These are phyloP conservation scores for Nasalis larvatus DNA, from an alignment of 2,113 vertebrate species.

Conservation along the genomic window DNA sequence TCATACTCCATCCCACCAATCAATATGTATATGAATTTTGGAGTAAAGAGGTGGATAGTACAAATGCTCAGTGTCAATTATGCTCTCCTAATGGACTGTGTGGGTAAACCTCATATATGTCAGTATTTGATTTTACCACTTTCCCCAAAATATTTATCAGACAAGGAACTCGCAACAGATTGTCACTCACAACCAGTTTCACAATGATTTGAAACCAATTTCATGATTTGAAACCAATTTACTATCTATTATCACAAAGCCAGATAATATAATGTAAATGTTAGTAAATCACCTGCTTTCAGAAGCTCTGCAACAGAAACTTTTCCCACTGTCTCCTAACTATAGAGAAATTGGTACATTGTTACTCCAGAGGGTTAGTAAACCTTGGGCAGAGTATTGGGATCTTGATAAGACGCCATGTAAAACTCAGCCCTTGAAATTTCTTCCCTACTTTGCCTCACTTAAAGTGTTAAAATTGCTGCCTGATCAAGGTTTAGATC, in stretches of 20 bases:
- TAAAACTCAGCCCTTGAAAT: neutral
- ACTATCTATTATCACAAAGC: neutral
- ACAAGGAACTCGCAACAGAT: neutral
- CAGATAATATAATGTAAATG: neutral
- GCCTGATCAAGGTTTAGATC: no score
- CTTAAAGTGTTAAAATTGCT: neutral
- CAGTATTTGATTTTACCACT: neutral
- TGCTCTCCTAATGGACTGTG: neutral
- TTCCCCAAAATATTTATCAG: neutral
- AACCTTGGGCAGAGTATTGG: neutral
- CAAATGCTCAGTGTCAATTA: neutral
- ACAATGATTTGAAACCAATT: neutral
- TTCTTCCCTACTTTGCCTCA: neutral
- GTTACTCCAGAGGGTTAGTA: neutral
- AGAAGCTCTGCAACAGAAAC: neutral
- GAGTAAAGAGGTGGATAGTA: fast-evolving
- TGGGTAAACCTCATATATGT: neutral
- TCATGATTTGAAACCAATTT: neutral
- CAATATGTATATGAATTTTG: neutral
- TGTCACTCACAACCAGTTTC: neutral
- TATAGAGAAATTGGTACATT: neutral
- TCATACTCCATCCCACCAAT: neutral
- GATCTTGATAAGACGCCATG: neutral
- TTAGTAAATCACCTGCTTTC: neutral
- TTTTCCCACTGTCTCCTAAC: neutral